Evolutionary conservation across 1,140 invertebrate genomes (phyloP).

Genomic region (Drosophila punjabiensis): DNA sequence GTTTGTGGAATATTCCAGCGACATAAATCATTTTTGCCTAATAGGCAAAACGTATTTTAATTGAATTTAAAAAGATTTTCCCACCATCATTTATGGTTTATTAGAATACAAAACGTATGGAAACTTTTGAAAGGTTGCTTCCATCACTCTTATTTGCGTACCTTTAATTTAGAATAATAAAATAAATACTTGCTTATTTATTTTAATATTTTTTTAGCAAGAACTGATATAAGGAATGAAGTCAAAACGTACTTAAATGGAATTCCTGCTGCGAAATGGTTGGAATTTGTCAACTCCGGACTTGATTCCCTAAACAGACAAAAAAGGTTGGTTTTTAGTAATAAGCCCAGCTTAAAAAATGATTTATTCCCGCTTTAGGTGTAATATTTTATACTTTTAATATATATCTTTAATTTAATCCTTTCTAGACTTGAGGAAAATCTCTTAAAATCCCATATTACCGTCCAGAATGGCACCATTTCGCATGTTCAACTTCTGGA

Average conservation of each 20-base stretch:
- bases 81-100: neutral
- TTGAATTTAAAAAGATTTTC: slow-evolving; percentile 15
- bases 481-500: slow-evolving; percentile 75
- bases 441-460: slow-evolving; percentile 59
- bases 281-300: slow-evolving; percentile 55
- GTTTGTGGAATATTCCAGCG: slow-evolving; percentile 47
- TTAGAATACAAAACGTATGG: slow-evolving; percentile 11
- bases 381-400: neutral
- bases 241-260: slow-evolving; percentile 33
- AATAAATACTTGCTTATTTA: neutral
- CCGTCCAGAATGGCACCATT: slow-evolving; percentile 72
- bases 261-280: slow-evolving; percentile 54
- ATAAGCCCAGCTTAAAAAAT: neutral
- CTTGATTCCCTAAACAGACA: slow-evolving; percentile 69
- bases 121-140: slow-evolving; percentile 1
- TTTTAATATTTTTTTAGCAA: slow-evolving; percentile 27
- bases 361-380: neutral
- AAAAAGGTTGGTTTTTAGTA: slow-evolving; percentile 45
- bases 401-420: neutral
- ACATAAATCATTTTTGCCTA: slow-evolving; percentile 2
- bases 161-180: neutral
- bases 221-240: slow-evolving; percentile 21
- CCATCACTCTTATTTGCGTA: neutral
- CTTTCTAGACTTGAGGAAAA: slow-evolving; percentile 65
- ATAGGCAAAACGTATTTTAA: slow-evolving; percentile 3